Evolutionary conservation across 2,888 invertebrate species (phyloP), one percentile per base, ranked within the genome.

Genomic region (Pollenia angustigena): DNA sequence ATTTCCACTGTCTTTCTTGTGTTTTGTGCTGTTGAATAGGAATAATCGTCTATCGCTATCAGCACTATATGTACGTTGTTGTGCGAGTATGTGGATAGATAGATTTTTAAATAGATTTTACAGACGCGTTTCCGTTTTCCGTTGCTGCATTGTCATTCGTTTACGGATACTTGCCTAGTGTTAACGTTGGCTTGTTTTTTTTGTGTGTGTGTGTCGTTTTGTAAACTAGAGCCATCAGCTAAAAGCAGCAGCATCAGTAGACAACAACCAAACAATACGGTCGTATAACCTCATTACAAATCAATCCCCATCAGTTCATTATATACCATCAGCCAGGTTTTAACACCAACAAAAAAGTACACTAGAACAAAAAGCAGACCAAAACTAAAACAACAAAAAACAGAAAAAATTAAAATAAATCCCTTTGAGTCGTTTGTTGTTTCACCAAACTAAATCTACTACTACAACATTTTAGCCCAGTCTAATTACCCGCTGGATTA

Each of bases 401-500:
- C 23, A n/a, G 3, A 64, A 60, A 74, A 75, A 69, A 82, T 62
- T 76, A 60, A 62, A 46, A 69, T 82, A 62, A 74, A 83, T 64
- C 84, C 84, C 74, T 60, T 23, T 32, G 54, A 79, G 82, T 83
- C 79, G 66, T 80, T 71, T 58, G 85, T 56, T 71, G 71, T 74
- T 76, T 66, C 85, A 52, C 58, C 62, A 58, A 32, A 72, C 81
- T 68, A 81, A 74, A 78, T 56, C 81, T 32, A 75, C 74, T 54
- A 58, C 54, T 46, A 44, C 62, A 50, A 46, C n/a, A 68, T 56
- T 62, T 82, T 64, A 79, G 85, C 68, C 78, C 84, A 91, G 89
- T 90, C 91, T 91, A 92, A 92, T 92, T 92, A 91, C 91, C 90
- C 89, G 89, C 89, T 90, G 92, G 92, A 92, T 92, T 92, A 92